Evolutionary conservation across 2,888 invertebrate species (phyloP).

Genomic region (Epinotia brunnichana): DNA sequence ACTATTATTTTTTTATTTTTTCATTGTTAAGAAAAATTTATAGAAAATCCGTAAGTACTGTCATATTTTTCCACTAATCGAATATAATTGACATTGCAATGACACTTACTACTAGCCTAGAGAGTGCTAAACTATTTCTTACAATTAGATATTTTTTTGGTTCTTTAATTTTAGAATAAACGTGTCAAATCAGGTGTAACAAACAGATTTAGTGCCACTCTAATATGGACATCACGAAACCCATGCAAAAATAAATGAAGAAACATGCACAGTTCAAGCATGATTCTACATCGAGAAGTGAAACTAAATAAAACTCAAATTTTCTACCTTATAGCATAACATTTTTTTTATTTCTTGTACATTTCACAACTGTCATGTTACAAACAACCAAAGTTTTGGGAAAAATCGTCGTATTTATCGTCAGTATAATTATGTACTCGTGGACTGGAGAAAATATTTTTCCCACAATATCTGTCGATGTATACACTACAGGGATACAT

Average conservation of each 20-base stretch:
- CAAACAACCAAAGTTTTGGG: constrained; percentile 63
- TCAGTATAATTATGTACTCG: constrained; percentile 30
- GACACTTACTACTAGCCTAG: constrained; percentile 82
- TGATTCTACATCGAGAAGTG: constrained; percentile 54
- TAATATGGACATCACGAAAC: constrained; percentile 51
- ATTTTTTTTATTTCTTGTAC: constrained; percentile 77
- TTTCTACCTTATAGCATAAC: constrained; percentile 72
- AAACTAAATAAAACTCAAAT: constrained; percentile 74
- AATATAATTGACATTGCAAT: constrained; percentile 84
- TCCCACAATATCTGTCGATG: constrained; percentile 1
- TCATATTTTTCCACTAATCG: constrained; percentile 76
- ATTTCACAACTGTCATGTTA: constrained; percentile 75
- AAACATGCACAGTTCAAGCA: constrained; percentile 76
- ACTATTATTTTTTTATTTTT: constrained; percentile 54
- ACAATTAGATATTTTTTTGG: constrained; percentile 72
- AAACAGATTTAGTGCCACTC: constrained; percentile 49
- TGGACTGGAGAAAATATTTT: constrained; percentile 23
- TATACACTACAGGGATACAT: constrained; percentile 41
- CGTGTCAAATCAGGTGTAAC: constrained; percentile 56
- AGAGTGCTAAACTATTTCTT: constrained; percentile 79
- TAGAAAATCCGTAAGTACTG: constrained; percentile 79
- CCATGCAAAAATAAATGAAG: constrained; percentile 65
- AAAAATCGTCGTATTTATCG: constrained; percentile 38
- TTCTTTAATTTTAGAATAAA: constrained; percentile 64
- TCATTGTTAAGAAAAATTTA: constrained; percentile 66